Evolutionary conservation across 2,888 invertebrate genomes (phyloP), one percentile per base, ranked within the genome.

Genomic region (Diadromus collaris): DNA sequence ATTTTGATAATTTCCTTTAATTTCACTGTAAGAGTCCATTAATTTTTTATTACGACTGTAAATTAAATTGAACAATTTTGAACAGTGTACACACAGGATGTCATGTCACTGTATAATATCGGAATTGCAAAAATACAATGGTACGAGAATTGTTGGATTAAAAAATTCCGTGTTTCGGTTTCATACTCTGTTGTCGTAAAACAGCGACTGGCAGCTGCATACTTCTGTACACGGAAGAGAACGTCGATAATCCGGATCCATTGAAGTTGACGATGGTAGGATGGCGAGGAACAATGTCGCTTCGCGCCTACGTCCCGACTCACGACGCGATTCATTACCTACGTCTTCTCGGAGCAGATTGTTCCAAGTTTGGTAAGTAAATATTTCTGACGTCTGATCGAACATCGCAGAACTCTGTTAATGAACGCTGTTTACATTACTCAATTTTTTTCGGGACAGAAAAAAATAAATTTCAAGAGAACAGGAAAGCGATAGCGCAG

Each of bases 271-370:
- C 94, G 46, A 91, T 97, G 78, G 97, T 97, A 63, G 98, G 98
- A 0, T 99, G 99, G 98, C 94, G 97, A 80, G 98, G 98, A 5
- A 96, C 95, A 13, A 94, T 94, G 78, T 97, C 97, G 0, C 92
- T 98, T 24, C 93, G 98, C 19, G 97, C 97, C 0, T 99, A 98
- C 91, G 96, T 98, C 41, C 95, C 97, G 29, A 93, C 94, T 34
- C 94, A 95, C 74, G 97, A 97, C 89, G 95, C 97, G 0, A 93
- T 97, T 24, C 99, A 99, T 91, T 96, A 96, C 85, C 91, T 99
- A 63, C 91, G 98, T 10, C 92, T 99, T 56, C 92, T 97, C 83
- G 97, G 97, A 0, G 96, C 95, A 6, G 98, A 98, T 90, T 94
- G 95, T 69, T 95, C 95, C 67, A 96, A 96, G 92, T 97, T 95